Evolutionary conservation across 2,888 invertebrate species (phyloP), one percentile per base, ranked within the genome.

Genomic region (Odontomyia ornata): DNA sequence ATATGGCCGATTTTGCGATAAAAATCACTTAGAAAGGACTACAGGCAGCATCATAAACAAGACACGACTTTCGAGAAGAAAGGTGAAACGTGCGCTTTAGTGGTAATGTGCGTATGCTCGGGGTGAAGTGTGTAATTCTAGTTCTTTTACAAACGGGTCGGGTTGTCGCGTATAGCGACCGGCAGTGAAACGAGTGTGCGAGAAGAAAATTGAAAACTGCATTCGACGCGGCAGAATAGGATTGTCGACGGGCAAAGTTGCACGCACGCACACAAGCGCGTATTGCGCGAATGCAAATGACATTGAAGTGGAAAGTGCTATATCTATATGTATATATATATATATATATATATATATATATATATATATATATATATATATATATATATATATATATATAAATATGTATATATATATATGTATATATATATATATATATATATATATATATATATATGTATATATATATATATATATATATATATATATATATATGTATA

Each of bases 11-110:
- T 69, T 69, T 69, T 15, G 46, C 25, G 46, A 46, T 69, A 11
- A 69, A 69, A 46, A 46, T 69, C 46, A 43, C 47, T 25, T 69
- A 69, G 46, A 69, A 69, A 47, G 46, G 69, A 69, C 69, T 23
- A 23, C 69, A 46, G 69, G 69, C 69, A 69, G 46, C 69, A 69
- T 69, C 46, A 69, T 69, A 69, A 69, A 69, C 69, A 69, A 69
- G 69, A 28, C 69, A 43, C 30, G 30, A n/a, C n/a, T n/a, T 69
- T 30, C 46, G 25, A 36, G 18, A 13, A n/a, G 23, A 60, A 60
- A 23, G 25, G 23, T 23, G 60, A 27, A 27, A 43, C 43, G 67
- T 43, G 67, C 28, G 67, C 43, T 11, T 46, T 18, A 43, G 69
- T 47, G 11, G 60, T 25, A 52, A 18, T 52, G 52, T 52, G 52